A percentile compares a stretch with the other conserved stretches of the same genome.
Conservation (phyloP, 2,888 invertebrate genomes). For the Dicycla oo region DNA sequence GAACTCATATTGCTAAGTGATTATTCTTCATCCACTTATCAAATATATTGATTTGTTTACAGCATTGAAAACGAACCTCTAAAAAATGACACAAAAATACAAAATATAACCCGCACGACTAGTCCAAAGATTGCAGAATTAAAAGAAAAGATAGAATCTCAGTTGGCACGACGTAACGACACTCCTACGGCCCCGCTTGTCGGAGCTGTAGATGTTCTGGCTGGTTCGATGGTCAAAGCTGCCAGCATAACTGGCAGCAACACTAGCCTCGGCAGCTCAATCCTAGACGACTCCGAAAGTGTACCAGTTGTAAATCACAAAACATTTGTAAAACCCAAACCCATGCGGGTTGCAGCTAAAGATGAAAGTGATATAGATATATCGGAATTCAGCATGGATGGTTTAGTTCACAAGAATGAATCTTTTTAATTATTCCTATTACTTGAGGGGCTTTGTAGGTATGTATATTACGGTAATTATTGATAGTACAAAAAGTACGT, state of each 20-base stretch:
- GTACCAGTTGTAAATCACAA: conserved; percentile 73
- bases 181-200: conserved; percentile 77
- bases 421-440: conserved; percentile 69
- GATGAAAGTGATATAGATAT: conserved; percentile 86
- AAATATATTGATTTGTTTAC: conserved; percentile 63
- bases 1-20: not conserved
- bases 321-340: conserved; percentile 76
- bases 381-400: conserved; percentile 85
- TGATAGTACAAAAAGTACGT: conserved; percentile 16
- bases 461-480: not conserved
- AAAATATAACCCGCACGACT: conserved; percentile 86
- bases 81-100: conserved; percentile 79
- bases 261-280: conserved; percentile 87
- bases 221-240: conserved; percentile 72
- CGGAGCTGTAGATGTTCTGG: conserved; percentile 82
- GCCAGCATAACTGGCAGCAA: conserved; percentile 85
- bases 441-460: not conserved
- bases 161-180: conserved; percentile 85
- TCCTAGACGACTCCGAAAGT: conserved; percentile 83
- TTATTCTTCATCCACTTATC: not conserved
- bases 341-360: conserved; percentile 76
- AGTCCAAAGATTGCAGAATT: conserved; percentile 90
- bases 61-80: conserved; percentile 87
- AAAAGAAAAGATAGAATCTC: conserved; percentile 89
- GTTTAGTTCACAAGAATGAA: conserved; percentile 76